phyloP scores from a whole-genome alignment of 2,888 invertebrate species.

The Tryphoninae sp. region DNA sequence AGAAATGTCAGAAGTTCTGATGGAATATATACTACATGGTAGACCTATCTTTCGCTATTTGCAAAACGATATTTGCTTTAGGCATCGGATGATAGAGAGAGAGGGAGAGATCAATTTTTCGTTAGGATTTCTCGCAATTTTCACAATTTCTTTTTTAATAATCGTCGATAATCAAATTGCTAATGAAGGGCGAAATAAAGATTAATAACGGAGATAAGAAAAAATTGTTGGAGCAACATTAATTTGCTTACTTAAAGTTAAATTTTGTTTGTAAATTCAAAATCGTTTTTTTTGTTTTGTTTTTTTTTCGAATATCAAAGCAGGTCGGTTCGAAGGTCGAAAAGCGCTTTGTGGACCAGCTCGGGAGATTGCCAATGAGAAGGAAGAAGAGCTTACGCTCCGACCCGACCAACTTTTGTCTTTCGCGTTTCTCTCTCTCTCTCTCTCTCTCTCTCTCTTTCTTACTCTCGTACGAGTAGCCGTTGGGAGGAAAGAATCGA shows the following conservation, averaged over 20 bases:
- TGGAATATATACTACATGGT: constrained; percentile 32
- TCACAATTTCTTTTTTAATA: background rate
- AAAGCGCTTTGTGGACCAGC: constrained; percentile 10
- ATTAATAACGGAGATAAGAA: too few species aligned
- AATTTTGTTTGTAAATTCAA: background rate
- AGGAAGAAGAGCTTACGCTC: constrained; percentile 20
- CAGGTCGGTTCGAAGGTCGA: constrained; percentile 6
- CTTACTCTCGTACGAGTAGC: constrained; percentile 51
- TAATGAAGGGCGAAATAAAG: too few species aligned
- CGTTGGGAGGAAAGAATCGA: constrained; percentile 42
- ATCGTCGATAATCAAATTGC: background rate
- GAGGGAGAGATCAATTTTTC: background rate
- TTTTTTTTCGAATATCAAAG: background rate
- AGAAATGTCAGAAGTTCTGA: constrained; percentile 63
- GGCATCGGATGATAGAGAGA: background rate
- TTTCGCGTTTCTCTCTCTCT: constrained; percentile 46
- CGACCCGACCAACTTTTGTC: constrained; percentile 32
- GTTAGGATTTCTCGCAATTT: background rate
- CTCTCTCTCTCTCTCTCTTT: constrained; percentile 57
- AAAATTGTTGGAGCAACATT: too few species aligned
- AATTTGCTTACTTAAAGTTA: background rate
- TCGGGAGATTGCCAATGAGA: constrained; percentile 27
- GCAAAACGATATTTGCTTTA: background rate
- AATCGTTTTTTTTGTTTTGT: background rate
- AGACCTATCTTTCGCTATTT: constrained; percentile 10